Evolutionary conservation across 2,888 invertebrate species (phyloP).

Genomic region (Rhopalosiphum nymphaeae): DNA sequence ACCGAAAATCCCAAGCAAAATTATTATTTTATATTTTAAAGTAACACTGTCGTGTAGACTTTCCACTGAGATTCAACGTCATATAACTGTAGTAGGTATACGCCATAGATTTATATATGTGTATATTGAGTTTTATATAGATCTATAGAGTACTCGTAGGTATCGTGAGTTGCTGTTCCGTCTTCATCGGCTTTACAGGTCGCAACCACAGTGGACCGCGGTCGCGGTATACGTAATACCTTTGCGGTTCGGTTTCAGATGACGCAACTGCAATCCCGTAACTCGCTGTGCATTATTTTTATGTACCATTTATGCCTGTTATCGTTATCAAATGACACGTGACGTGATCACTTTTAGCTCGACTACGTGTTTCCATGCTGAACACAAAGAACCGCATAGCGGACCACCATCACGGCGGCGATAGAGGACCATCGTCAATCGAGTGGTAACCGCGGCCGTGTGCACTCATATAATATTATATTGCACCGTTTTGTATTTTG

Average conservation of each 20-base stretch:
- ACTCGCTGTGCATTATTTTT: not conserved
- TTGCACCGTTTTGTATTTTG: not conserved
- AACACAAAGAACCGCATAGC: not conserved
- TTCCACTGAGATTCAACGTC: not conserved
- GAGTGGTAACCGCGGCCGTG: not conserved
- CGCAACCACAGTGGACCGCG: not conserved
- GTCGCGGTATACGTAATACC: not conserved
- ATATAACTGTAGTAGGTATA: not conserved
- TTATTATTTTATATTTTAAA: no score
- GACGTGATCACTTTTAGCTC: slow-evolving; percentile 7
- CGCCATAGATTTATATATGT: not conserved
- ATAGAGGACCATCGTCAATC: not conserved
- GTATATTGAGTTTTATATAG: not conserved
- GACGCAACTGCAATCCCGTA: not conserved
- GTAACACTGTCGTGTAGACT: not conserved
- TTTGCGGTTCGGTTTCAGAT: not conserved
- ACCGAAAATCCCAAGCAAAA: not conserved
- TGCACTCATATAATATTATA: not conserved
- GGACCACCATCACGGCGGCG: not conserved
- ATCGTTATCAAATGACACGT: slow-evolving; percentile 50
- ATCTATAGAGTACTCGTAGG: not conserved
- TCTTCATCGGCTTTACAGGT: not conserved
- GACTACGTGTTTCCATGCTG: not conserved
- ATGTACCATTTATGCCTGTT: not conserved
- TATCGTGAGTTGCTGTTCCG: not conserved